Evolutionary conservation across 1,140 invertebrate species (phyloP), one percentile per base, ranked within the genome.

Genomic region (Marisa cornuarietis): DNA sequence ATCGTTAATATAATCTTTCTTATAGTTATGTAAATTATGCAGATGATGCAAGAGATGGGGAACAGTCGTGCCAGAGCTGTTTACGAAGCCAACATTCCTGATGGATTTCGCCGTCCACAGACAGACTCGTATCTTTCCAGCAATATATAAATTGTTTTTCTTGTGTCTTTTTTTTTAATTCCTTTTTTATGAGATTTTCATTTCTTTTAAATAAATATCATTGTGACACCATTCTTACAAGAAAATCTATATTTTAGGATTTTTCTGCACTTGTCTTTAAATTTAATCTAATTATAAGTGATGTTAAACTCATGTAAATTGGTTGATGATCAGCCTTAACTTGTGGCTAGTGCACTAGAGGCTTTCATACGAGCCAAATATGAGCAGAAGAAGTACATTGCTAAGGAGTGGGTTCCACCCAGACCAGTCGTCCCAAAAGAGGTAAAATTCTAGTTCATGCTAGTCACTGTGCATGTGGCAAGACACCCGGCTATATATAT

Each of bases 341-440:
- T 65, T 78, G 18, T 20, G 31, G 68, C 63, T 76, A 90, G 90
- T 54, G 95, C 96, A 22, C 92, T 99, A 52, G 98, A 99, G 91
- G 94, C 94, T 71, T 99, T 99, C 91, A 97, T 99, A 83, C 93
- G 98, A 75, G 96, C 96, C 65, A 99, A 99, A 92, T 99, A 99
- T 92, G 98, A 99, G 90, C 95, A 97, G 86, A 99, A 98, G 92
- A 99, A 98, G 88, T 99, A 99, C 90, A 96, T 99, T 86, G 98
- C 97, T 42, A 94, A 95, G 85, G 97, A 99, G 92, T 99, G 97
- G 97, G 95, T 98, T 62, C 95, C 95, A 76, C 95, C 95, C 49
- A 92, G 95, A 68, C 93, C 95, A 77, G 95, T 95, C 24, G 95
- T 96, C 92, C 87, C 88, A 63, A 88, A 85, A 80, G 84, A 88